Conservation (phyloP, 1,140 invertebrate species). For the Trachelipus rathkii region DNA sequence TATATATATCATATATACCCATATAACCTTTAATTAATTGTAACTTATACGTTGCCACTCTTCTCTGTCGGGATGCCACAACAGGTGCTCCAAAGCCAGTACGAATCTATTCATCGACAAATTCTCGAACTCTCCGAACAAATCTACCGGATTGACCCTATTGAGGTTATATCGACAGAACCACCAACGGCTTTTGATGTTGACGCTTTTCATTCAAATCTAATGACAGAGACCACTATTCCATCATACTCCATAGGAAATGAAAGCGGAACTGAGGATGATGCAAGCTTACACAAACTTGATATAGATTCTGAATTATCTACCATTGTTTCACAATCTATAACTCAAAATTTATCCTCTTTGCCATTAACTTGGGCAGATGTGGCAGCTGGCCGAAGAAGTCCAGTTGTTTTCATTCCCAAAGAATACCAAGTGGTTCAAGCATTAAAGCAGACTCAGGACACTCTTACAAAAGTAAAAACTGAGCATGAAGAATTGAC, state of each 20-base stretch:
- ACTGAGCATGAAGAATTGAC: too few relatives aligned
- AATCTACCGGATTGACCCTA: constrained; percentile 46
- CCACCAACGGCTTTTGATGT: not conserved
- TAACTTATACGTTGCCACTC: constrained; percentile 39
- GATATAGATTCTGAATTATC: not conserved
- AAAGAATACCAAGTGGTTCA: not conserved
- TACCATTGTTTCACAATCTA: not conserved
- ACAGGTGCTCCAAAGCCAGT: constrained; percentile 46
- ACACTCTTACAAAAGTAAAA: too few relatives aligned
- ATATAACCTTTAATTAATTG: constrained; percentile 18
- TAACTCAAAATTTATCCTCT: constrained; percentile 5
- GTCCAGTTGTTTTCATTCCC: constrained; percentile 36
- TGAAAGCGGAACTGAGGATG: not conserved
- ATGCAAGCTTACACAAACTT: not conserved
- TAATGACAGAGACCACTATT: constrained; percentile 11
- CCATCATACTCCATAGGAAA: not conserved
- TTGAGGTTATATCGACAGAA: constrained; percentile 38
- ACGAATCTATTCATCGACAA: constrained; percentile 44
- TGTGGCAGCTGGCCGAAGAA: constrained; percentile 42
- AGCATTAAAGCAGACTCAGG: not conserved
- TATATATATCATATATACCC: not conserved
- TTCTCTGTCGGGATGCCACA: constrained; percentile 46
- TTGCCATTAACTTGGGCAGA: constrained; percentile 40
- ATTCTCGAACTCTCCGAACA: constrained; percentile 45
- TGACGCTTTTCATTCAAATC: too few relatives aligned